These are phyloP conservation scores for Diglossa cyanea DNA, from an alignment of 2,797 vertebrate genomes.

Conservation along the genomic window DNA sequence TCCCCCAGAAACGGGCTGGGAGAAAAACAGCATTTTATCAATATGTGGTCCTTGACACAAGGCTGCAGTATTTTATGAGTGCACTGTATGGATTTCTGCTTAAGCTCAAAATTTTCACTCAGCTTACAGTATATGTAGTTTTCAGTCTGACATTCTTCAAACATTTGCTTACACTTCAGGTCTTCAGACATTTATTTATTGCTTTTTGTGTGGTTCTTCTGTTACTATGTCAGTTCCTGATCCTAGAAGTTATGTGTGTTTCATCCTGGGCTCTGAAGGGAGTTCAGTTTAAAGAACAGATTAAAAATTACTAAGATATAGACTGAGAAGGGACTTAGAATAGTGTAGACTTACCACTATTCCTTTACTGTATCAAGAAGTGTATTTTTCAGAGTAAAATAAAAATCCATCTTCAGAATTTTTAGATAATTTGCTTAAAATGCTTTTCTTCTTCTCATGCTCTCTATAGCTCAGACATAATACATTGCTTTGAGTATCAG, in stretches of 20 bases:
- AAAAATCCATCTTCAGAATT: background rate
- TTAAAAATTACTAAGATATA: background rate
- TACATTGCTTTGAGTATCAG: background rate
- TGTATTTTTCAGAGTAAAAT: background rate
- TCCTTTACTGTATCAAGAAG: background rate
- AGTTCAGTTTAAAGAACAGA: background rate
- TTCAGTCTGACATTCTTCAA: background rate
- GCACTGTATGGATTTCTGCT: background rate
- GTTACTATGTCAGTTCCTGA: background rate
- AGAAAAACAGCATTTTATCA: background rate
- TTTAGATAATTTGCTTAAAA: background rate
- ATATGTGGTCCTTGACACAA: background rate
- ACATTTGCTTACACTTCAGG: background rate
- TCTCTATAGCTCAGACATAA: background rate
- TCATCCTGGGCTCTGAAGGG: background rate
- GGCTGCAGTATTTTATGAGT: background rate
- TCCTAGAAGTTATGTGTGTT: background rate
- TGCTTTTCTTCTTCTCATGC: background rate
- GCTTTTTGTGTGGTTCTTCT: background rate
- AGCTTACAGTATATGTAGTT: background rate
- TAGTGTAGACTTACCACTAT: background rate
- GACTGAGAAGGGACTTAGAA: background rate
- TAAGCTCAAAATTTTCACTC: background rate
- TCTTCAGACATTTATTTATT: background rate
- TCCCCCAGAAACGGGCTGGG: background rate